A percentile compares a stretch with the other conserved stretches of the same genome.
Conservation (phyloP, 2,797 vertebrate genomes). For the Pagetopsis macropterus region DNA sequence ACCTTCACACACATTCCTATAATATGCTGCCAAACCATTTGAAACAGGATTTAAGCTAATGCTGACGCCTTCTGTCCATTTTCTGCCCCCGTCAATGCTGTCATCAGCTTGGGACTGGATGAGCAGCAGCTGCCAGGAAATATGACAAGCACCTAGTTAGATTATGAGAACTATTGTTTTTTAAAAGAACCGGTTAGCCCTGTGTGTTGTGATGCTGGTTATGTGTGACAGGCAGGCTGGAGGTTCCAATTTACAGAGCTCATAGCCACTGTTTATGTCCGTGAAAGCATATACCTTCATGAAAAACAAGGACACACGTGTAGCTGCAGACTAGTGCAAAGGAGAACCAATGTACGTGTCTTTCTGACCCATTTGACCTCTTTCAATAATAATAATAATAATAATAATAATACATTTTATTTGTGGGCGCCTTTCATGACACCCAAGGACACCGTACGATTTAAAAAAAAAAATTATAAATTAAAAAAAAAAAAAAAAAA, state of each 20-base stretch:
- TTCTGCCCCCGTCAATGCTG: constrained; percentile 14
- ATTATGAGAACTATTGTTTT: constrained; percentile 15
- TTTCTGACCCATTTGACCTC: not conserved
- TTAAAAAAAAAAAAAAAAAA: too few species aligned
- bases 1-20: constrained; percentile 4
- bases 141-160: constrained; percentile 22
- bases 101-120: constrained; percentile 9
- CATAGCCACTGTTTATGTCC: constrained; percentile 5
- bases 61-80: constrained; percentile 23
- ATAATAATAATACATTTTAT: too few species aligned
- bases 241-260: constrained; percentile 1
- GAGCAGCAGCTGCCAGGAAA: constrained; percentile 26
- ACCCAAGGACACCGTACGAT: too few species aligned
- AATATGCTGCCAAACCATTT: constrained; percentile 29
- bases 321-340: not conserved
- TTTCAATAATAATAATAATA: too few species aligned
- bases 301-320: not conserved
- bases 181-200: constrained; percentile 15
- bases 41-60: constrained; percentile 32
- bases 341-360: not conserved
- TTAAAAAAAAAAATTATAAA: too few species aligned
- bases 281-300: not conserved
- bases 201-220: not conserved
- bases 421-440: too few species aligned
- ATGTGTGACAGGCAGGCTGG: constrained; percentile 12